Base-by-base conservation (phyloP, 53 echinoderm and acorn worm species). In the Mesocentrotus franciscanus region DNA sequence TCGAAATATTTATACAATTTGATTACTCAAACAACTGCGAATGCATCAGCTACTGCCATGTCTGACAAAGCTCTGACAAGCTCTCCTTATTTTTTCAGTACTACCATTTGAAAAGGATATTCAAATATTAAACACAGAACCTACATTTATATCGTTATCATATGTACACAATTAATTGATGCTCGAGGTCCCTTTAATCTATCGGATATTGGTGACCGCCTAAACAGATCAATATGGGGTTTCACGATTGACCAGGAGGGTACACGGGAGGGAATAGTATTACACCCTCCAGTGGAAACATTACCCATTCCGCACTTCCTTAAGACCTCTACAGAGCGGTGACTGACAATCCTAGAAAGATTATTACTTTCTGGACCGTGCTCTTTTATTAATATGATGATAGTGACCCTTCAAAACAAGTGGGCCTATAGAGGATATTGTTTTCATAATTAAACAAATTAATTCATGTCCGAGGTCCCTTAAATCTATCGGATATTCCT, bases 251-350 rank as follows among this genome's bases (percentile, higher is more conserved):
- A 84, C 84, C 84, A 42, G 33, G 8, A 36, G 84, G 84, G 84
- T 84, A 49, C 49, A 42, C 22, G 22, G 20, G 90, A 42, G 90
- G 17, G 90, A 61, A 90, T 90, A 16, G 55, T 30, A 59, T 90
- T 90, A 61, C 90, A 61, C 60, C 90, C 90, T 90, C 26, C 27
- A 59, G 58, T 70, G 68, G 14, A 62, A 62, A 92, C 17, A 60
- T 4, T 22, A 57, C 60, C 91, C 91, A 1, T 30, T 75, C 17
- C 22, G 66, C 16, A 22, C 66, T 66, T 66, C 66, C 66, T 66
- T 66, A 6, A 6, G 49, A 49, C 49, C 49, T 49, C 49, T 64
- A 64, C 64, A 64, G 14, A 64, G 15, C 18, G 64, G 15, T 64
- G 18, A 1, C 64, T 64, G 18, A 16, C 64, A 64, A 64, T 6